Evolutionary conservation across 2,797 vertebrate genomes (phyloP), one percentile per base, ranked within the genome.

Genomic region (Poeciliopsis turneri): DNA sequence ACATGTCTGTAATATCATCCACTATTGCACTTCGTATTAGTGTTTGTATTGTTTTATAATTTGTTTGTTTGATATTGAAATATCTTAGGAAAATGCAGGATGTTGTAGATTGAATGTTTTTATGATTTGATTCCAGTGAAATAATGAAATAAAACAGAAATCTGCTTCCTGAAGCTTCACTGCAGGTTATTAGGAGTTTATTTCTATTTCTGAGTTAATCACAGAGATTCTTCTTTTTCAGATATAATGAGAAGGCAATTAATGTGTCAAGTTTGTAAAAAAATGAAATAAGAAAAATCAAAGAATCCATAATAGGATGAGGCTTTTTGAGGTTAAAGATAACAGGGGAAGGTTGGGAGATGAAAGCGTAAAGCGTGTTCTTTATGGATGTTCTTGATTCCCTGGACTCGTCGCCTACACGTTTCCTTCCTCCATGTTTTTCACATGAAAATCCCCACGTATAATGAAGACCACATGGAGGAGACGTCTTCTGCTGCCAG

Each of bases 401-500:
- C 72, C 81, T 70, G 77, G 78, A 78, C 66, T 78, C 28, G 49
- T 77, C 82, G 64, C 90, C 87, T 81, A 88, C 91, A 87, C 33
- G 5, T 82, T 88, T 79, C 53, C 82, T 77, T 81, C 80, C 51
- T 92, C 80, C 82, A 28, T 79, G 30, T 88, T 82, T 94, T 95
- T 91, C 91, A 95, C 94, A 97, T 97, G 90, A 90, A 94, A 93
- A 97, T 96, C 86, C 96, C 96, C 25, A 89, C 96, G 83, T 94
- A 97, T 89, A 97, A 96, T 92, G 95, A 97, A 86, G 95, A 96
- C 87, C 96, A 97, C 90, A 96, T 96, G 84, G 95, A 96, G 71
- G 95, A 95, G 82, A 95, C 93, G 82, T 95, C 45, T 93, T 88
- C 95, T 94, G 57, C 77, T 92, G 90, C 81, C 96, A 97, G 96